Conservation (phyloP, 2,113 vertebrate genomes). For the Capreolus pygargus region DNA sequence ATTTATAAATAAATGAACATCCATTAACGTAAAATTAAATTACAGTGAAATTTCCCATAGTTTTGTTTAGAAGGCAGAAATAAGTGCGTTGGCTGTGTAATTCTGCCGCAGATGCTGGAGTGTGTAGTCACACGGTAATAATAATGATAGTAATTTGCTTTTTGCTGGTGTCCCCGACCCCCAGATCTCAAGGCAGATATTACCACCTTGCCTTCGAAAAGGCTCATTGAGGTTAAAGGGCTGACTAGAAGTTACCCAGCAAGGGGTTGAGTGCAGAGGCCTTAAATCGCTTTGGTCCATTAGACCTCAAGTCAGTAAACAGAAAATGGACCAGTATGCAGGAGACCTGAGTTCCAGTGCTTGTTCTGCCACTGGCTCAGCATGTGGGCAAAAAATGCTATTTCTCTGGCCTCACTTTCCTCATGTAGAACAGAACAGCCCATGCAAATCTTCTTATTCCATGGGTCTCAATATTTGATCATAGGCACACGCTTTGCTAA, state of each 20-base stretch:
- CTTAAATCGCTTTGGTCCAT: background rate
- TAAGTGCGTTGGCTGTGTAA: constrained; percentile 27
- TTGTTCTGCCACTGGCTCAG: background rate
- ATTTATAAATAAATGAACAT: constrained; percentile 76
- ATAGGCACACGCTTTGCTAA: background rate
- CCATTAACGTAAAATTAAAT: constrained; percentile 69
- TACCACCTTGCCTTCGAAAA: background rate
- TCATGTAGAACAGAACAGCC: accelerated
- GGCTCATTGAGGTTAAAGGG: constrained; percentile 12
- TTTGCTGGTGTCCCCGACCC: background rate
- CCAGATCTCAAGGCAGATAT: background rate
- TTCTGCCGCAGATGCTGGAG: background rate
- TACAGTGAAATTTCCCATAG: constrained; percentile 57
- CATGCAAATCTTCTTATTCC: background rate
- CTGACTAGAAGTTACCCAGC: background rate
- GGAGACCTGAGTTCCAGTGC: background rate
- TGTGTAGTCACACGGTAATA: background rate
- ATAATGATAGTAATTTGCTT: constrained; percentile 22
- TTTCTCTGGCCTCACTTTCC: background rate
- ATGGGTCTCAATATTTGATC: background rate
- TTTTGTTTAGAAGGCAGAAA: constrained; percentile 71
- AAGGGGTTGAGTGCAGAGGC: background rate
- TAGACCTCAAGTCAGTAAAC: background rate
- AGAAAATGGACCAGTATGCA: background rate
- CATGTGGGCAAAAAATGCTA: background rate